A percentile compares a stretch with the other conserved stretches of the same genome.
Evolutionary conservation across 1,140 invertebrate genomes (phyloP).

Genomic region (Meloidogyne exigua): DNA sequence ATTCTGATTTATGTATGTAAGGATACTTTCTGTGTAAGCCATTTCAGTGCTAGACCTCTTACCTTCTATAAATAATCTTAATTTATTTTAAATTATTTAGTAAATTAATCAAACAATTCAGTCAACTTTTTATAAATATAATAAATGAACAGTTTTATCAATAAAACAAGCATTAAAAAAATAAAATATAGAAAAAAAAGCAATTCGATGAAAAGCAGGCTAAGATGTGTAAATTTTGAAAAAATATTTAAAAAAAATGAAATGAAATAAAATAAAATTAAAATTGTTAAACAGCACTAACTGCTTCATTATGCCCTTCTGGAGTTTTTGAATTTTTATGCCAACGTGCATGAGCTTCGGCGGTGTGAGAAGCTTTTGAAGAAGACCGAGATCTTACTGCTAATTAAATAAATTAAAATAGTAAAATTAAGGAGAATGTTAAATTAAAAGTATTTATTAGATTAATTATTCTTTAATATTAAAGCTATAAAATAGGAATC

Average conservation of each 20-base stretch:
- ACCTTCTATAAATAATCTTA: no score
- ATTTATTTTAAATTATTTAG: no score
- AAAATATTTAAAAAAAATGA: neutral
- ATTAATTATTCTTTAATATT: no score
- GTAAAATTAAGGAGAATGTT: neutral
- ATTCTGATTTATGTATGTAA: no score
- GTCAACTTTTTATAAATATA: neutral
- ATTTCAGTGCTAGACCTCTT: no score
- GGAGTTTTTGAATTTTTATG: constrained; percentile 1
- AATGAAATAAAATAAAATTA: neutral
- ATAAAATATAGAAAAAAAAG: neutral
- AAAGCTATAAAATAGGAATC: no score
- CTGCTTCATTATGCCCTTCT: neutral
- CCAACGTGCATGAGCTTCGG: neutral
- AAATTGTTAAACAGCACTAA: neutral
- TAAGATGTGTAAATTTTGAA: neutral
- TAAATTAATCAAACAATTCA: no score
- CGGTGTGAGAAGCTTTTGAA: constrained; percentile 3
- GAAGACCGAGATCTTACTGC: neutral
- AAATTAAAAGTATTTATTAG: no score
- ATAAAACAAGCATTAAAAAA: neutral
- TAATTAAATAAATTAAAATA: neutral
- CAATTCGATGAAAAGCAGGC: constrained; percentile 4
- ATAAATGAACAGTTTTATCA: neutral
- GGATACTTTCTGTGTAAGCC: no score